Base-by-base conservation (phyloP, 2,888 invertebrate species). In the Cheilosia soror region DNA sequence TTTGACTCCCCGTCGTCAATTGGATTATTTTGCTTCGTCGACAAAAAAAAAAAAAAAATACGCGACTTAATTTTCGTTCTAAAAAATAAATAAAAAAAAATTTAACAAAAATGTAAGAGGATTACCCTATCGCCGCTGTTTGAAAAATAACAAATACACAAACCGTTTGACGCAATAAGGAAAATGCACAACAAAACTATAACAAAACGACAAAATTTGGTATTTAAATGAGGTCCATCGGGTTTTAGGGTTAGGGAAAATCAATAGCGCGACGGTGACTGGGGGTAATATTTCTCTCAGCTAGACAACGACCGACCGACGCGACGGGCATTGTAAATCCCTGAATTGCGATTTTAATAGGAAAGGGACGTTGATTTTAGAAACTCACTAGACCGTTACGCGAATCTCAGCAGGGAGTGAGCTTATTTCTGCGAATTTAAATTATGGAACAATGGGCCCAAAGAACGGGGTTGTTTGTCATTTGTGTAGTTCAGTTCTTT, bases 21-120 rank as follows among this genome's bases (percentile, higher is more conserved):
- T 85, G 85, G 85, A 85, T 85, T 85, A 85, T 81, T 84, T 84
- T 79, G 79, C 79, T 79, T 84, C 71, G 79, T 58, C 79, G 63
- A 47, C 37, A 7, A 25, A 13, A 31, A n/a, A 42, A 53, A 20
- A 31, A n/a, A n/a, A n/a, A n/a, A n/a, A 20, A 20, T 57, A 57
- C 63, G 51, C 77, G 77, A 69, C 66, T 55, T 58, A 53, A 71
- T 55, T 76, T 81, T 57, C 57, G 9, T 72, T 79, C 44, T 44
- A 47, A 20, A 47, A 2, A 44, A 44, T 5, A 44, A 44, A n/a
- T 5, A 42, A 2, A 20, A 47, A 58, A 49, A 42, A 20, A 20
- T 1, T 20, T 20, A 20, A 20, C 20, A 20, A 78, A 66, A 73
- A 75, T 77, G 85, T 85, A 85, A 85, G 81, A 80, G 81, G 85